Evolutionary conservation across 2,888 invertebrate genomes (phyloP).

Genomic region (Myopa tessellatipennis): DNA sequence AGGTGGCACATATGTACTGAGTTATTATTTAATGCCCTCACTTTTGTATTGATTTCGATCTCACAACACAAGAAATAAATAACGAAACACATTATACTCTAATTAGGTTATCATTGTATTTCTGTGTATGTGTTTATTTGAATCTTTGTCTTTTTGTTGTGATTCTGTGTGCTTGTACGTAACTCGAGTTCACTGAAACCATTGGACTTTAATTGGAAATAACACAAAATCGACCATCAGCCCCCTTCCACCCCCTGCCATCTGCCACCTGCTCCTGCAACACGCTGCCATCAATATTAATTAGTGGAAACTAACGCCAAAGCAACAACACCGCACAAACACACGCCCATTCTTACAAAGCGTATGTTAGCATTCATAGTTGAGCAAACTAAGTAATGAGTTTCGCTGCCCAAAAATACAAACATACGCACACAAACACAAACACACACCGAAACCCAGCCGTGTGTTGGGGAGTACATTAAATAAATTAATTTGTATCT

Average conservation of each 20-base stretch:
- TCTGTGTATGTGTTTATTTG: neutral
- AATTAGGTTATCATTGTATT: conserved; percentile 48
- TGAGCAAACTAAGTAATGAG: conserved; percentile 34
- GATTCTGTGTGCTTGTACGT: conserved; percentile 39
- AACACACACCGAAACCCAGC: conserved; percentile 17
- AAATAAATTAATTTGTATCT: conserved; percentile 38
- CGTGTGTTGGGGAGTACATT: conserved; percentile 23
- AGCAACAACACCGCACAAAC: conserved; percentile 5
- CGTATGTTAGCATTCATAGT: neutral
- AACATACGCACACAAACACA: conserved; percentile 13
- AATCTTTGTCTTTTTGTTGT: neutral
- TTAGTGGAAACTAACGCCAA: conserved; percentile 41
- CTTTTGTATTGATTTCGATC: no score
- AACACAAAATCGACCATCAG: neutral
- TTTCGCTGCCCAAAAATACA: conserved; percentile 20
- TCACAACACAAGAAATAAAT: neutral
- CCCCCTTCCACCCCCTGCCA: neutral
- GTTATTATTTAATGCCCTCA: neutral
- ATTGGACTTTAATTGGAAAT: conserved; percentile 50
- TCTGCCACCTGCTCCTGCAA: conserved; percentile 30
- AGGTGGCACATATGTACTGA: neutral
- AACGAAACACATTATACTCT: conserved; percentile 44
- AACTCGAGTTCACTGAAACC: conserved; percentile 49
- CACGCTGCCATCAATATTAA: conserved; percentile 50
- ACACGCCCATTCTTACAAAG: neutral